Evolutionary conservation across 2,888 invertebrate genomes (phyloP).

Genomic region (Coleophora flavipennella): DNA sequence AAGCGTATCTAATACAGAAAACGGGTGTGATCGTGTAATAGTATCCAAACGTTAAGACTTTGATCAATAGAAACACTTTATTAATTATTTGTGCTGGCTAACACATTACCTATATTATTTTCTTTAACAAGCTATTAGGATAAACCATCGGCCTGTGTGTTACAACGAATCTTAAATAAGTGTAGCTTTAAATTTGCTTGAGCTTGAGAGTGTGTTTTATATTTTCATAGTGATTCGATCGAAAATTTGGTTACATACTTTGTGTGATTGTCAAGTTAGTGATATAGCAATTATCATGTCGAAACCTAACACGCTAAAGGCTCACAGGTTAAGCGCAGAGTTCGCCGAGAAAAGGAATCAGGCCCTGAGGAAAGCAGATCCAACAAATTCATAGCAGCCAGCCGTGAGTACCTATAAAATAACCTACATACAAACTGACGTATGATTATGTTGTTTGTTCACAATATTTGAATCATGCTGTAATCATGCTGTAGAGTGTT

Average conservation of each 20-base stretch:
- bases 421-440: background rate
- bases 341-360: slow-evolving; percentile 60
- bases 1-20: slow-evolving; percentile 10
- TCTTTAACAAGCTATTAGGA: slow-evolving; percentile 39
- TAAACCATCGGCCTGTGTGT: slow-evolving; percentile 27
- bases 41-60: slow-evolving; percentile 27
- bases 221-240: slow-evolving; percentile 21
- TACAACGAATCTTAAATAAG: slow-evolving; percentile 36
- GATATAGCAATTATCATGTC: slow-evolving; percentile 46
- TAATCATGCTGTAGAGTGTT: slow-evolving; percentile 3
- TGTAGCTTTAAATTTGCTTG: slow-evolving; percentile 26
- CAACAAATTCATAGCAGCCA: slow-evolving; percentile 64
- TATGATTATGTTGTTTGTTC: background rate
- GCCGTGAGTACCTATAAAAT: slow-evolving; percentile 43
- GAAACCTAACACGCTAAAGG: slow-evolving; percentile 62
- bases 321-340: slow-evolving; percentile 65
- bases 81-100: slow-evolving; percentile 65
- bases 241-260: no score
- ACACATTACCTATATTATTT: no score
- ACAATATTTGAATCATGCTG: no score
- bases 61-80: slow-evolving; percentile 63
- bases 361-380: slow-evolving; percentile 54
- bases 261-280: slow-evolving; percentile 22
- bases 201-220: slow-evolving; percentile 21
- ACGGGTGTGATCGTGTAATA: background rate